These are phyloP conservation scores for Mythimna impura DNA, from an alignment of 2,888 invertebrate species.

Conservation along the genomic window DNA sequence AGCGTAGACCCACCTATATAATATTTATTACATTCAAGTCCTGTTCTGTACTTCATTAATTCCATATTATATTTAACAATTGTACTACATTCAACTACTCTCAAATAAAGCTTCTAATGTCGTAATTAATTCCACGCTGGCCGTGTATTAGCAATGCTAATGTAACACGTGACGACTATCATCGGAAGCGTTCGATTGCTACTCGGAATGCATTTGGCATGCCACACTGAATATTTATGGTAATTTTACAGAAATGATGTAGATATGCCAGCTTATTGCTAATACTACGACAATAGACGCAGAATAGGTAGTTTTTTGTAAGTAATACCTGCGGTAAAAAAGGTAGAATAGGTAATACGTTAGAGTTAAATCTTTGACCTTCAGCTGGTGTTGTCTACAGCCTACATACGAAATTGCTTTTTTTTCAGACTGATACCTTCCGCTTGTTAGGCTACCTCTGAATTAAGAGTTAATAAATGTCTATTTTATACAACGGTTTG, in stretches of 20 bases:
- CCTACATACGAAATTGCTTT: too few relatives aligned
- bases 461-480: too few relatives aligned
- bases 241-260: slow-evolving; percentile 50
- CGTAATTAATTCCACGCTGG: slow-evolving; percentile 62
- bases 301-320: background rate
- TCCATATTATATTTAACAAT: background rate
- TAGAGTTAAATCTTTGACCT: too few relatives aligned
- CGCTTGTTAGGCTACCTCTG: too few relatives aligned
- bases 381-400: too few relatives aligned
- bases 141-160: slow-evolving; percentile 63
- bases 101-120: slow-evolving; percentile 55
- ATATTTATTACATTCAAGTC: background rate
- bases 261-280: slow-evolving; percentile 24
- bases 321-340: background rate
- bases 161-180: slow-evolving; percentile 58
- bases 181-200: slow-evolving; percentile 54
- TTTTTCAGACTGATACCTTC: too few relatives aligned
- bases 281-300: background rate
- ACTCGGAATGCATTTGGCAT: slow-evolving; percentile 49
- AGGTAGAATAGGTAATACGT: too few relatives aligned
- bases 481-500: too few relatives aligned
- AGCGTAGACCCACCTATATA: background rate
- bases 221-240: slow-evolving; percentile 62
- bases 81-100: background rate
- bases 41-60: background rate